Conservation (phyloP, 2,888 invertebrate genomes). For the Carabus problematicus region DNA sequence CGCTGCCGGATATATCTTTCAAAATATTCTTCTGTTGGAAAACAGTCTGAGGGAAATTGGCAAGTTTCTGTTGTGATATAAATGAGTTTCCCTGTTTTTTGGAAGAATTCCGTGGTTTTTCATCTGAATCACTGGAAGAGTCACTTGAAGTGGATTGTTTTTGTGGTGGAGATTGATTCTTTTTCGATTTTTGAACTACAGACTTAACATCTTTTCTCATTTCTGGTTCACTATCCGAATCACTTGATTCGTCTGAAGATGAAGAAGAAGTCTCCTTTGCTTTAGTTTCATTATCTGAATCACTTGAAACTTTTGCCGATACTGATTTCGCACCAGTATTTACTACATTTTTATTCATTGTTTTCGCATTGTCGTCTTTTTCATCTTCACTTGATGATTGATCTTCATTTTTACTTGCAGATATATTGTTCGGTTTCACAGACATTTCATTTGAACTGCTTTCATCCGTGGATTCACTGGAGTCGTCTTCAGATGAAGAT, state of each 20-base stretch:
- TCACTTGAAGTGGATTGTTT: neutral
- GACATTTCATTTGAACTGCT: neutral
- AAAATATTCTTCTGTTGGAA: conserved; percentile 7
- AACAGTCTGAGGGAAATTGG: neutral
- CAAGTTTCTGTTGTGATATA: neutral
- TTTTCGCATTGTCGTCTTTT: neutral
- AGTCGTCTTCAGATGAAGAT: conserved; percentile 10
- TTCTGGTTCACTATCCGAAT: neutral
- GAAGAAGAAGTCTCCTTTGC: neutral
- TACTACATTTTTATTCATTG: conserved; percentile 1
- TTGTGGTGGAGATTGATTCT: neutral
- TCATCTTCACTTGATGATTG: conserved; percentile 8
- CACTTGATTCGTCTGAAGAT: conserved; percentile 2
- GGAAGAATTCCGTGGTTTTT: neutral
- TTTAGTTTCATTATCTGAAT: conserved; percentile 11
- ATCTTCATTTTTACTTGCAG: conserved; percentile 5
- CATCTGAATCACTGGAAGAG: conserved; percentile 7
- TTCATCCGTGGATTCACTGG: conserved; percentile 15
- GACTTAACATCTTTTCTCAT: neutral
- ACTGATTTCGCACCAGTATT: neutral
- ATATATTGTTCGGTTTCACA: neutral
- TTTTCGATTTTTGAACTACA: too few species aligned
- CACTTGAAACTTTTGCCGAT: neutral
- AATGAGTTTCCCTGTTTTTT: neutral
- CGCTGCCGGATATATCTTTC: neutral